phyloP scores from a whole-genome alignment of 2,888 invertebrate species.

The Phrixothrix hirtus region DNA sequence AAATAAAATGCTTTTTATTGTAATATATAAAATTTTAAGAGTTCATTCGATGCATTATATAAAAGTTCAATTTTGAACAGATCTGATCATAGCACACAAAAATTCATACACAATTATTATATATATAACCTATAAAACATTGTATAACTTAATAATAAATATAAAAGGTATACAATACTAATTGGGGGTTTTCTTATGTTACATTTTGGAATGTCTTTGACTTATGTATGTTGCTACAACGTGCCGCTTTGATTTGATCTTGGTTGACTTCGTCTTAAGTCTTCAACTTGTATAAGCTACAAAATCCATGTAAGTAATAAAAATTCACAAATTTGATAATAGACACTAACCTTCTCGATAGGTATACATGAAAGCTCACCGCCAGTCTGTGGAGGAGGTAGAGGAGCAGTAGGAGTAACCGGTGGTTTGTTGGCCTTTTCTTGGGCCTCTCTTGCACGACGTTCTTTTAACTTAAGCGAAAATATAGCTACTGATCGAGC shows the following conservation, averaged over 20 bases:
- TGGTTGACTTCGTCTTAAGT: slow-evolving; percentile 55
- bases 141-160: slow-evolving; percentile 26
- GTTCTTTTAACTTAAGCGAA: slow-evolving; percentile 76
- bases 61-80: too few relatives aligned
- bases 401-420: slow-evolving; percentile 52
- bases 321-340: slow-evolving; percentile 3
- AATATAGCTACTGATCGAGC: slow-evolving; percentile 86
- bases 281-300: slow-evolving; percentile 72
- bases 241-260: slow-evolving; percentile 48
- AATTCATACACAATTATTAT: neutral
- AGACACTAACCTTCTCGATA: slow-evolving; percentile 67
- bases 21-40: too few relatives aligned
- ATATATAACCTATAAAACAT: slow-evolving; percentile 17
- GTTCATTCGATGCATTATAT: too few relatives aligned
- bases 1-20: too few relatives aligned
- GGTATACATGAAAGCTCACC: slow-evolving; percentile 84
- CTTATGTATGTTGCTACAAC: slow-evolving; percentile 41
- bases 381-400: slow-evolving; percentile 64
- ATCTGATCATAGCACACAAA: too few relatives aligned
- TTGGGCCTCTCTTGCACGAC: slow-evolving; percentile 78
- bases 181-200: too few relatives aligned
- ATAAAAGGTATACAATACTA: slow-evolving; percentile 32
- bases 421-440: slow-evolving; percentile 63
- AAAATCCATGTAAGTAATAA: slow-evolving; percentile 31
- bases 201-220: too few relatives aligned